Percentiles rank a stretch among this genome's conserved stretches.
Conservation (phyloP, 2,113 vertebrate genomes). For the Lasiurus borealis region DNA sequence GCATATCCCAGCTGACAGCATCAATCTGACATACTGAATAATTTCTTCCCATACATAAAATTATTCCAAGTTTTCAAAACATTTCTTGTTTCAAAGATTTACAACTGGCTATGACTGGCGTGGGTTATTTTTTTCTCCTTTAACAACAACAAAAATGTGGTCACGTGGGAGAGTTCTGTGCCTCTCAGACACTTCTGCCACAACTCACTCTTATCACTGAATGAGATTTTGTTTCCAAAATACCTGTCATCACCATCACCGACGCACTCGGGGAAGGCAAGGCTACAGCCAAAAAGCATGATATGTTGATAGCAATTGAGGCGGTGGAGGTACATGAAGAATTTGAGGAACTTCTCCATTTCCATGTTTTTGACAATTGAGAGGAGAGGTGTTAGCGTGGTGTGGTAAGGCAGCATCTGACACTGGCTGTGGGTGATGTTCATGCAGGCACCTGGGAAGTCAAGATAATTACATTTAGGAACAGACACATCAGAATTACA, state of each 20-base stretch:
- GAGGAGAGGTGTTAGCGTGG: constrained; percentile 87
- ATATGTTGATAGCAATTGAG: constrained; percentile 97
- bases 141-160: constrained; percentile 33
- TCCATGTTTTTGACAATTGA: constrained; percentile 92
- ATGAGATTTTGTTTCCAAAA: constrained; percentile 79
- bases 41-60: constrained; percentile 46
- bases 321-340: constrained; percentile 95
- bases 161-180: neutral
- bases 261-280: constrained; percentile 95
- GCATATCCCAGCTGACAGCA: neutral
- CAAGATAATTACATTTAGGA: constrained; percentile 79
- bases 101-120: neutral
- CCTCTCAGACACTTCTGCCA: constrained; percentile 70
- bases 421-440: constrained; percentile 92
- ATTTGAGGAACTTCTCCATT: constrained; percentile 96
- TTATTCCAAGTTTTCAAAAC: constrained; percentile 23
- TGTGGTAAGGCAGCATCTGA: constrained; percentile 94
- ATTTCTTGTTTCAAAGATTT: neutral
- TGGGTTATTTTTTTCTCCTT: neutral
- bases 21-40: neutral
- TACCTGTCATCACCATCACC: constrained; percentile 89
- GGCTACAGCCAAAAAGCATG: constrained; percentile 97
- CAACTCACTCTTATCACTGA: constrained; percentile 68
- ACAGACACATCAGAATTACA: neutral
- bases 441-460: constrained; percentile 90